A percentile compares a stretch with the other conserved stretches of the same genome.
Conservation (phyloP, 2,888 invertebrate genomes). For the Polylopha cassiicola region DNA sequence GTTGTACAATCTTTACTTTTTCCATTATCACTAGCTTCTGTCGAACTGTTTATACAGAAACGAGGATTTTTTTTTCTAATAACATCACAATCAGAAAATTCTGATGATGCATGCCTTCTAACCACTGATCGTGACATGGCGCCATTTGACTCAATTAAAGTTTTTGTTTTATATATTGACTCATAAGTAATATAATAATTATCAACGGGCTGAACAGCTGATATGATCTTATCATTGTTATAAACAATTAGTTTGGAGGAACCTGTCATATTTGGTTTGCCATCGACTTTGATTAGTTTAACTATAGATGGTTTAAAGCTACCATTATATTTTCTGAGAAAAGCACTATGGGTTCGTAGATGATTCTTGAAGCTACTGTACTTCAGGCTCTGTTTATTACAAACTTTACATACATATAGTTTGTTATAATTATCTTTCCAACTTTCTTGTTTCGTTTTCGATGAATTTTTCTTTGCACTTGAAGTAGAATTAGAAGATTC, state of each 20-base stretch:
- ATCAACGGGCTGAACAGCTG: too few relatives aligned
- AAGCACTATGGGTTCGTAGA: slow-evolving; percentile 20
- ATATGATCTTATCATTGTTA: slow-evolving; percentile 40
- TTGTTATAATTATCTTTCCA: slow-evolving; percentile 24
- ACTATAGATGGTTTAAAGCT: slow-evolving; percentile 44
- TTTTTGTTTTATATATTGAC: slow-evolving; percentile 25
- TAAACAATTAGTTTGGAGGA: slow-evolving; percentile 40
- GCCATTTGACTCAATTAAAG: too few relatives aligned
- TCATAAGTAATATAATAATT: slow-evolving; percentile 43
- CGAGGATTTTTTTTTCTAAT: slow-evolving; percentile 31
- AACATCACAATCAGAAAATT: slow-evolving; percentile 31
- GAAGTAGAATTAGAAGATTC: too few relatives aligned
- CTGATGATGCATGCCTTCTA: too few relatives aligned
- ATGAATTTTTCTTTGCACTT: slow-evolving; percentile 4
- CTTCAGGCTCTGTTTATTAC: slow-evolving; percentile 24
- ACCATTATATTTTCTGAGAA: slow-evolving; percentile 30
- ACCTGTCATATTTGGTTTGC: slow-evolving; percentile 46
- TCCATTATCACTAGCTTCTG: slow-evolving; percentile 35
- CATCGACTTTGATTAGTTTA: slow-evolving; percentile 42
- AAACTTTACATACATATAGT: slow-evolving; percentile 25
- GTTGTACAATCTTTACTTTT: too few relatives aligned
- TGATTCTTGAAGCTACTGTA: too few relatives aligned
- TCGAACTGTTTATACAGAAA: slow-evolving; percentile 39
- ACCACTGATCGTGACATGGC: too few relatives aligned
- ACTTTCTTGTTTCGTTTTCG: slow-evolving; percentile 3